Base-by-base conservation (phyloP, 2,797 vertebrate species). In the Heterohyrax brucei region DNA sequence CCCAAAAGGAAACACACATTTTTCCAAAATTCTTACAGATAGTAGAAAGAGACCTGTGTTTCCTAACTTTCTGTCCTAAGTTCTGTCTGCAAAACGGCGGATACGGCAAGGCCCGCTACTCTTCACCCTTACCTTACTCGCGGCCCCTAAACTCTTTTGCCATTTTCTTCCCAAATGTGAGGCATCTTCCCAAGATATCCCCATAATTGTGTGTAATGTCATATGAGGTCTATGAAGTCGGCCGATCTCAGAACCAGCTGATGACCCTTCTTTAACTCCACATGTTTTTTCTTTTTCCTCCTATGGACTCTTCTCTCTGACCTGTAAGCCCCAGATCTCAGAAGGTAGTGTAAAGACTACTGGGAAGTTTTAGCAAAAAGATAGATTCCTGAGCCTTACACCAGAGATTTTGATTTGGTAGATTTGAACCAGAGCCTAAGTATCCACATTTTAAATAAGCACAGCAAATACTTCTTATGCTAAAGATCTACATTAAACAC, bases 281-380 rank as follows among this genome's bases (percentile, higher is more conserved):
- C 13, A 1, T 59, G 24, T 16, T 64, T 86, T 48, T 62, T 21
- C 26, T 46, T 26, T n/a, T 28, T 30, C 46, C 2, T 44, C 5
- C 18, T 39, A 1, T 46, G 62, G n/a, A 78, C 30, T 70, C 56
- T 78, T 81, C 12, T 7, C 61, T 77, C 39, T 86, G 50, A 39
- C 1, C 39, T 75, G 0, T 44, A 59, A 86, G 22, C 13, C 26
- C 30, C 12, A 22, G 1, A 59, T 84, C 44, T 68, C 39, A 91
- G 28, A 87, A 30, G 5, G 64, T 79, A 30, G 21, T 30, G 4
- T 59, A 14, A 85, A 72, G 10, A 70, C 30, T 46, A 64, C 76
- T 70, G 28, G 19, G 75, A 78, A n/a, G 3, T 61, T 90, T 64
- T 80, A 33, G 12, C 21, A 79, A 87, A 95, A 95, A 39, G 66